Evolutionary conservation across 2,113 vertebrate genomes (phyloP).

Genomic region (Echinops telfairi): DNA sequence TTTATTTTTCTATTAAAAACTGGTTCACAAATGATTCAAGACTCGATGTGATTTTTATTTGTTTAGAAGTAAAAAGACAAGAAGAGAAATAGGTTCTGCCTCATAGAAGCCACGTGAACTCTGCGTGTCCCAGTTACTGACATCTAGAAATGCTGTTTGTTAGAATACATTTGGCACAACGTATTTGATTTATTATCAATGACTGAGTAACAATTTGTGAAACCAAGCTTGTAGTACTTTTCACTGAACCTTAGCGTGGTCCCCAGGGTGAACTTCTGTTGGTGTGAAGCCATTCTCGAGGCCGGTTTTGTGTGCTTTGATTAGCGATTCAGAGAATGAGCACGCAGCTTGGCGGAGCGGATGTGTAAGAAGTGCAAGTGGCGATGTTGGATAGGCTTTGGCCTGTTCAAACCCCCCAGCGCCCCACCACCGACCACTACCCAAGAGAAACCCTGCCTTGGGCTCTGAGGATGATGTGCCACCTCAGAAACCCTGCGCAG

Average conservation of each 20-base stretch:
- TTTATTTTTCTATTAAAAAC: conserved; percentile 54
- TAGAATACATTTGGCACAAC: not conserved
- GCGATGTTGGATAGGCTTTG: no score
- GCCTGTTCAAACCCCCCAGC: no score
- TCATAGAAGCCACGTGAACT: conserved; percentile 39
- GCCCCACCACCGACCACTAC: no score
- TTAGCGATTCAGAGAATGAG: conserved; percentile 23
- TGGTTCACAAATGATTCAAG: conserved; percentile 36
- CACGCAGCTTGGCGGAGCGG: not conserved
- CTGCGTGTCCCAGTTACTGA: not conserved
- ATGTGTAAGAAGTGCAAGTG: no score
- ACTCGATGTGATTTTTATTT: conserved; percentile 49
- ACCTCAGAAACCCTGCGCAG: no score
- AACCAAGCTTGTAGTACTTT: conserved; percentile 55
- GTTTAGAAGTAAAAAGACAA: conserved; percentile 59
- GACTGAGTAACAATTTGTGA: conserved; percentile 23
- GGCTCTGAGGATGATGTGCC: no score
- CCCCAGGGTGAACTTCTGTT: conserved; percentile 4
- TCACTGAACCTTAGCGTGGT: conserved; percentile 18
- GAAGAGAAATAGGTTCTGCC: not conserved
- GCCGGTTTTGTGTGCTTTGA: conserved; percentile 31
- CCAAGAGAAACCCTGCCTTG: no score
- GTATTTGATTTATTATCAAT: conserved; percentile 48
- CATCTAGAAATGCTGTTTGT: conserved; percentile 15
- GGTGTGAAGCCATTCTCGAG: conserved; percentile 3